Base-by-base conservation (phyloP, 2,888 invertebrate genomes). In the Rhingia rostrata region DNA sequence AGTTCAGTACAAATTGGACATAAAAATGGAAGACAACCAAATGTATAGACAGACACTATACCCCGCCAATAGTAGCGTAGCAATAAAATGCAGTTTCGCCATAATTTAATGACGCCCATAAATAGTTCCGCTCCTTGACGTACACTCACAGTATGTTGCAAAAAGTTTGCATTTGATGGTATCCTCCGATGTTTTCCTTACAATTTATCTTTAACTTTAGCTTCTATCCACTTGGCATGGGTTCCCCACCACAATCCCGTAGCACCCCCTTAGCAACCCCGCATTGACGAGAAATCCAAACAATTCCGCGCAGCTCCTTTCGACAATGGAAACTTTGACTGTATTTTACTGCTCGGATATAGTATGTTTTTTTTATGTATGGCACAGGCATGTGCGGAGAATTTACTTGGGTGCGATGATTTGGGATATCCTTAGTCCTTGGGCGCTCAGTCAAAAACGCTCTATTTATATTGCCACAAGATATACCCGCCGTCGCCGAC, bases 51-150 rank as follows among this genome's bases (percentile, higher is more conserved):
- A 54, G 43, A 35, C 35, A 54, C 4, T 6, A 30, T 9, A 22
- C 30, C 22, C 30, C 7, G 33, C 5, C 9, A 45, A 22, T 22
- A 22, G 22, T 22, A 30, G 4, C 35, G 33, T 43, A 56, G 66
- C 66, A 66, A 75, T 75, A 75, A 75, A 75, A 66, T 75, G 75
- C 75, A 66, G 67, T 67, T 75, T 75, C 51, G 22, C 75, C 67
- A 75, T 66, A 75, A 67, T 60, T 75, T 67, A 67, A 67, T 45
- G 75, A 60, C 30, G 30, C 30, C 67, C 58, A 75, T 75, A 75
- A 75, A 75, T 67, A 75, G 58, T 60, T 58, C 60, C 67, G 51
- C 53, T 58, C 12, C 60, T 67, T 75, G 67, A 60, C 66, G 60
- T 67, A 54, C 22, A 9, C 49, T 32, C 30, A 22, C 47, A 54